Evolutionary conservation across 2,888 invertebrate genomes (phyloP), one percentile per base, ranked within the genome.

Genomic region (Melipona bicolor): DNA sequence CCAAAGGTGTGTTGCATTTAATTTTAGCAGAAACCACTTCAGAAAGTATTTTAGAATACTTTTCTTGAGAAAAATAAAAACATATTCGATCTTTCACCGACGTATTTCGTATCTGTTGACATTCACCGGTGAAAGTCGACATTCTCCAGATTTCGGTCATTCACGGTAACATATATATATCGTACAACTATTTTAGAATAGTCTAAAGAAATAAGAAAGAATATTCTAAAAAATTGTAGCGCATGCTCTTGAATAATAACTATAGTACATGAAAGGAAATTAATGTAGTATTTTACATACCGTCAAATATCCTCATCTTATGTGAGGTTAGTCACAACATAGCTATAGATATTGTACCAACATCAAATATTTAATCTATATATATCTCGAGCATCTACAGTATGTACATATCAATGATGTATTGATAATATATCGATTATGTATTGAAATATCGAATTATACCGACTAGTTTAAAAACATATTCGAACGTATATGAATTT

Each of bases 181-280:
- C 52, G 77, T 77, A 54, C 43, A 77, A 80, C 59, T 75, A 21
- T 27, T 69, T 11, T 17, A n/a, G 59, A 43, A 43, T 76, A 77
- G n/a, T 75, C 9, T 54, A 76, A 61, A 32, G 32, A 32, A 32
- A 4, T 4, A 32, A 32, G 32, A 32, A 32, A 32, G 4, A 32
- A 13, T 56, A 56, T 56, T 56, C 32, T 32, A 4, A 64, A 32
- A 59, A 9, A 68, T 62, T 21, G n/a, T 61, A 43, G 56, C 11
- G 43, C 50, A 32, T 78, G 50, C 3, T 56, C 6, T 59, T 13
- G 9, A 4, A 50, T 24, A 65, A 21, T 59, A 50, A 59, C 27
- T 17, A 17, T 52, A 36, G 36, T 65, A 62, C 70, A 65, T 43
- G 64, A 65, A 61, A 70, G 19, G 54, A 54, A 27, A n/a, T 21